Base-by-base conservation (phyloP, 2,113 vertebrate species). In the Heteronetta atricapilla region DNA sequence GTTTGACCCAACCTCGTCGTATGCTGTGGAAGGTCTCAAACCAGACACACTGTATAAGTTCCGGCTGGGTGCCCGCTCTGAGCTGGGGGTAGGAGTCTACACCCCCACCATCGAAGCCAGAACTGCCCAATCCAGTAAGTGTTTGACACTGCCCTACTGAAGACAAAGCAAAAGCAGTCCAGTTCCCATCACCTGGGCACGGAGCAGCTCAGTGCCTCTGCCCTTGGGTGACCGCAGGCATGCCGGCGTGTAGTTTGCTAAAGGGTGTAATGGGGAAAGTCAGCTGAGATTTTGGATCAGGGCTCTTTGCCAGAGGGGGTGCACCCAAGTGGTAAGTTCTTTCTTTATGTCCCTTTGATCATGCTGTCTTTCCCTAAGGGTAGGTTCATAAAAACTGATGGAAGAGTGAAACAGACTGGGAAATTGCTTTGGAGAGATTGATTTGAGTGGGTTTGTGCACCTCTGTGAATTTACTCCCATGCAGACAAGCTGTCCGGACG, bases 41-140 rank as follows among this genome's bases (percentile, higher is more conserved):
- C 98, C 99, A 3, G 98, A 99, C 91, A 99, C 99, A 0, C 70
- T 98, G 58, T 99, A 99, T 96, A 93, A 89, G 88, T 99, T 99
- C 96, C 98, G 98, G 20, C 97, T 99, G 96, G 99, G 99, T 0
- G 99, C 99, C 11, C 98, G 98, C 67, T 99, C 99, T 1, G 98
- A 98, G 69, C 97, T 98, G 97, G 99, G 99, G 16, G 96, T 99
- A 40, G 99, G 99, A 13, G 98, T 99, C 90, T 99, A 98, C 94
- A 99, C 99, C 36, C 98, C 98, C 40, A 98, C 97, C 1, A 93
- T 98, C 1, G 98, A 99, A 97, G 98, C 98, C 91, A 98, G 98
- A 91, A 99, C 99, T 2, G 98, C 99, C 56, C 99, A 99, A 88
- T 99, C 99, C 94, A 98, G 99, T 99, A 98, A 99, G 99, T 99